Conservation (phyloP, 2,113 vertebrate species). For the Arizona elegans region DNA sequence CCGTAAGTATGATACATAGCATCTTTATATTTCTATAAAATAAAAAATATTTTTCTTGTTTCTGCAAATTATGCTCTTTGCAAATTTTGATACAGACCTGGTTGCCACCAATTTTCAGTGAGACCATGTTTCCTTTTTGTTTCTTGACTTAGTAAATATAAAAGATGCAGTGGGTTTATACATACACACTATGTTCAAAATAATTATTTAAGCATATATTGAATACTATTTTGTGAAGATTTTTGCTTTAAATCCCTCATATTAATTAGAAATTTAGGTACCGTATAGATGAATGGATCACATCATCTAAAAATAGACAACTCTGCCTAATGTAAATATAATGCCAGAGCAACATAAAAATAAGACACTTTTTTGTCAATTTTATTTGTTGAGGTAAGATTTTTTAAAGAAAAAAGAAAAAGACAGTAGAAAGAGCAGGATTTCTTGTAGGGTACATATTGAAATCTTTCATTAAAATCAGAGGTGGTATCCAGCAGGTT, state of each 20-base stretch:
- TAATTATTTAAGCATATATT: not conserved
- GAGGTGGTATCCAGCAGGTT: too few species aligned
- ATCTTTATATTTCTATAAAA: not conserved
- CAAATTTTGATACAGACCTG: not conserved
- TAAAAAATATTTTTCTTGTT: not conserved
- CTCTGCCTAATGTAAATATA: not conserved
- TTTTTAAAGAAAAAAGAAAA: not conserved
- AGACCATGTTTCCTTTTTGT: not conserved
- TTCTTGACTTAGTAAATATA: not conserved
- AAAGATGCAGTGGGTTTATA: not conserved
- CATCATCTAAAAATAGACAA: not conserved
- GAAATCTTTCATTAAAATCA: not conserved
- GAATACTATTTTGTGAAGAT: not conserved
- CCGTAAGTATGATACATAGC: slow-evolving; percentile 76
- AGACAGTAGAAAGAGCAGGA: not conserved
- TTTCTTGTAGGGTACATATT: not conserved
- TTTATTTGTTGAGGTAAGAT: not conserved
- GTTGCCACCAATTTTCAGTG: not conserved
- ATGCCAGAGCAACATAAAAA: not conserved
- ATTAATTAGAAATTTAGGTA: not conserved
- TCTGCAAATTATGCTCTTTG: not conserved
- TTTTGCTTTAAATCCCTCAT: not conserved
- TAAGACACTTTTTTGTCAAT: not conserved
- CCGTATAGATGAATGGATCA: not conserved
- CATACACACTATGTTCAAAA: not conserved